Conservation (phyloP, 2,888 invertebrate genomes). For the Cordilura impudica region DNA sequence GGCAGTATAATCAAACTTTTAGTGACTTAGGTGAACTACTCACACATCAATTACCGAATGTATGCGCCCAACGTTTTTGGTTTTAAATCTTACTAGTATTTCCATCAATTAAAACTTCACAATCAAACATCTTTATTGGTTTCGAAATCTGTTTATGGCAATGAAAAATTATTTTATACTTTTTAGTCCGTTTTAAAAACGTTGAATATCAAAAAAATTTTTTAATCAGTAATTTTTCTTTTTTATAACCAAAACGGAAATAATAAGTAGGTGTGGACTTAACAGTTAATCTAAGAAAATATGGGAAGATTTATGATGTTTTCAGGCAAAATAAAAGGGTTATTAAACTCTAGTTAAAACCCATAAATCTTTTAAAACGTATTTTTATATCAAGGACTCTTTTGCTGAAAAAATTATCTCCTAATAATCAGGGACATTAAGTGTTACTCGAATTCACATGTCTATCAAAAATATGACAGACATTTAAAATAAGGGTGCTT, state of each 20-base stretch:
- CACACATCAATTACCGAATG: no score
- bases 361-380: background rate
- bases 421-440: slow-evolving; percentile 17
- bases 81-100: no score
- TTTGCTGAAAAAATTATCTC: background rate
- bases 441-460: slow-evolving; percentile 41
- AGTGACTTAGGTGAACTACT: no score
- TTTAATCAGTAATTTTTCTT: no score
- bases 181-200: no score
- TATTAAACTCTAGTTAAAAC: slow-evolving; percentile 5
- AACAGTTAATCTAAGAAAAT: slow-evolving; percentile 31
- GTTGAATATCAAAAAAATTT: no score
- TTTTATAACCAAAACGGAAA: slow-evolving; percentile 33
- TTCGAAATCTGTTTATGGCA: no score
- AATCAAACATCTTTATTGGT: no score
- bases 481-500: slow-evolving; percentile 46
- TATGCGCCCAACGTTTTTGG: no score
- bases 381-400: slow-evolving; percentile 20
- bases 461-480: slow-evolving; percentile 59
- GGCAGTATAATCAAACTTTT: no score
- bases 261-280: slow-evolving; percentile 44
- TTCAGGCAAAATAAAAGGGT: slow-evolving; percentile 17
- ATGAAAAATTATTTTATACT: no score
- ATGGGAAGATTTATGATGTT: background rate
- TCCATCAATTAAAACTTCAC: no score